Percentiles rank a stretch among this genome's conserved stretches.
Evolutionary conservation across 2,113 vertebrate genomes (phyloP).

Genomic region (Bujurquina vittata): DNA sequence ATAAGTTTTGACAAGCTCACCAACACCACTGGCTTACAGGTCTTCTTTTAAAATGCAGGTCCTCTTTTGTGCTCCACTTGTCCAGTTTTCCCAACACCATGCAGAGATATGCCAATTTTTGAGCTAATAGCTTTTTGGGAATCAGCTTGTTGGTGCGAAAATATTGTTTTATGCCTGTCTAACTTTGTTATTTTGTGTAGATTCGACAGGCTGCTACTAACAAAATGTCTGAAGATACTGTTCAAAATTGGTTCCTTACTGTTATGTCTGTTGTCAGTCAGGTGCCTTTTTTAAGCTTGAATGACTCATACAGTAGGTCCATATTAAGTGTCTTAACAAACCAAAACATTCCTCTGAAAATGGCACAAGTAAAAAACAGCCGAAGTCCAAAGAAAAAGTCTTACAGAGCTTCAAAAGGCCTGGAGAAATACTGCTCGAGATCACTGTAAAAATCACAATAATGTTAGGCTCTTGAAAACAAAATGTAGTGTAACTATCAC

Average conservation of each 20-base stretch:
- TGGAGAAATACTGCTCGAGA: not conserved
- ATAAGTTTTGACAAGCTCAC: too few species aligned
- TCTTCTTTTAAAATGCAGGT: too few species aligned
- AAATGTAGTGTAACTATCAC: not conserved
- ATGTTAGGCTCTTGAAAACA: not conserved
- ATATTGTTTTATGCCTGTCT: not conserved
- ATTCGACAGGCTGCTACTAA: not conserved
- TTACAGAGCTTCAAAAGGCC: not conserved
- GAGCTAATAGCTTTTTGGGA: too few species aligned
- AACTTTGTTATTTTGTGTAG: not conserved
- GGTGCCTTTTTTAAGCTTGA: not conserved
- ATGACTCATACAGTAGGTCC: not conserved
- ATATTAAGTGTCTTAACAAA: not conserved
- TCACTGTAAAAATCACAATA: not conserved
- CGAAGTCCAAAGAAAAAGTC: not conserved
- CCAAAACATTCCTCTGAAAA: not conserved
- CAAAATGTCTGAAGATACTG: not conserved
- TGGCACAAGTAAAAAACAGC: not conserved
- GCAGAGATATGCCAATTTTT: too few species aligned
- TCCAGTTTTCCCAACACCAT: too few species aligned
- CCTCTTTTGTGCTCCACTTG: too few species aligned
- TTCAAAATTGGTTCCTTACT: not conserved
- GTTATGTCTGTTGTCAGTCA: not conserved
- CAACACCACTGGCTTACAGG: too few species aligned
- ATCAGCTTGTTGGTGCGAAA: too few species aligned